Evolutionary conservation across 2,888 invertebrate genomes (phyloP).

Genomic region (Chorisops tibialis): DNA sequence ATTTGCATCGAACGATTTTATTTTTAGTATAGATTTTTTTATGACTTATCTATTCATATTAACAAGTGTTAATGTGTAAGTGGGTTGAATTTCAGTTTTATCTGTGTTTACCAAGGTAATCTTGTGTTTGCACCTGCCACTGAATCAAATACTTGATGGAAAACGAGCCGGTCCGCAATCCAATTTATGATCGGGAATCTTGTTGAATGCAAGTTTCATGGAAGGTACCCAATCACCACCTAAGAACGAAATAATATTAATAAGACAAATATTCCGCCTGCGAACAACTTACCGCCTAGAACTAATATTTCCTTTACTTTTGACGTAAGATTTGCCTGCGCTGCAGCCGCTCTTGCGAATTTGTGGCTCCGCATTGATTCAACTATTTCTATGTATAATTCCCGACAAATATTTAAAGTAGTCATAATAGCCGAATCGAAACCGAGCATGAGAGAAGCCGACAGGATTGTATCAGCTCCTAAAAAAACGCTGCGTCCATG

Average conservation of each 20-base stretch:
- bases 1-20: no score
- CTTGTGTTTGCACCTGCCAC: no score
- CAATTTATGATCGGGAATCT: no score
- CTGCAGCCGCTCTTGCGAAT: slow-evolving; percentile 26
- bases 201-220: slow-evolving; percentile 36
- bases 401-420: slow-evolving; percentile 64
- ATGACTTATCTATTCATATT: no score
- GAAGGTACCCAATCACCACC: slow-evolving; percentile 37
- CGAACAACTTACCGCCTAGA: slow-evolving; percentile 26
- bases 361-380: slow-evolving; percentile 48
- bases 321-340: slow-evolving; percentile 30
- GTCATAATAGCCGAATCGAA: slow-evolving; percentile 72
- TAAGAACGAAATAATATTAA: background rate
- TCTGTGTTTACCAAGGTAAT: no score
- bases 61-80: no score
- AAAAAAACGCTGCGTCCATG: slow-evolving; percentile 59
- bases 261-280: background rate
- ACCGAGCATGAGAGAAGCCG: slow-evolving; percentile 64
- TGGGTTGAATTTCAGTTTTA: no score
- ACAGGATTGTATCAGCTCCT: slow-evolving; percentile 63
- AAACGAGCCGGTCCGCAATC: no score
- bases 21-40: no score
- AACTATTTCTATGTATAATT: slow-evolving; percentile 57
- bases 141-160: no score
- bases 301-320: slow-evolving; percentile 31